These are phyloP conservation scores for Salvelinus sp. DNA, from an alignment of 2,113 vertebrate genomes.

Conservation along the genomic window DNA sequence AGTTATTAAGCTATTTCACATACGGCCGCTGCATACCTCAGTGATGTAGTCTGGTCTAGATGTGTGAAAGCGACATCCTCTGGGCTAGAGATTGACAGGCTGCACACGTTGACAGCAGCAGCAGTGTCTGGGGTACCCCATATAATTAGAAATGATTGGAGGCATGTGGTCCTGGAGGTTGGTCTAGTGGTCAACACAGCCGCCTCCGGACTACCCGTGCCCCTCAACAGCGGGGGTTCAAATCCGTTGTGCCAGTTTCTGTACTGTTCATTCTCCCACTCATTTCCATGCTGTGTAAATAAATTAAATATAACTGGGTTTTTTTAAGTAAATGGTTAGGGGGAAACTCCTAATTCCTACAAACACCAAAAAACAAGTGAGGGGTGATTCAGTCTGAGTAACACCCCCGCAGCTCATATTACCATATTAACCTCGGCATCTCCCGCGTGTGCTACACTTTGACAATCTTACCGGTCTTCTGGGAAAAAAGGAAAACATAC, in stretches of 20 bases:
- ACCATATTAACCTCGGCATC: slow-evolving; percentile 54
- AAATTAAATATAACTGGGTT: too few species aligned
- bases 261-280: too few species aligned
- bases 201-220: neutral
- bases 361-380: neutral
- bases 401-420: slow-evolving; percentile 39
- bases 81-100: neutral
- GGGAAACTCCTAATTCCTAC: neutral
- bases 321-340: too few species aligned
- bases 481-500: slow-evolving; percentile 32
- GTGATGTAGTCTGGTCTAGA: neutral
- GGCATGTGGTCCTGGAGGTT: neutral
- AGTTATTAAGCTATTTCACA: slow-evolving; percentile 5
- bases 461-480: slow-evolving; percentile 24
- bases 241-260: neutral
- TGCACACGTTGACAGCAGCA: neutral
- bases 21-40: neutral
- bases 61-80: neutral
- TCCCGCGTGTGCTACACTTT: slow-evolving; percentile 26
- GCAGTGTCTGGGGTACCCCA: neutral
- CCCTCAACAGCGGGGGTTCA: neutral
- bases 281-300: too few species aligned
- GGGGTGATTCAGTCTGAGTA: neutral
- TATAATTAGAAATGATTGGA: neutral
- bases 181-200: too few species aligned